phyloP scores from a whole-genome alignment of 2,797 vertebrate species.

The Rallus crepitans region DNA sequence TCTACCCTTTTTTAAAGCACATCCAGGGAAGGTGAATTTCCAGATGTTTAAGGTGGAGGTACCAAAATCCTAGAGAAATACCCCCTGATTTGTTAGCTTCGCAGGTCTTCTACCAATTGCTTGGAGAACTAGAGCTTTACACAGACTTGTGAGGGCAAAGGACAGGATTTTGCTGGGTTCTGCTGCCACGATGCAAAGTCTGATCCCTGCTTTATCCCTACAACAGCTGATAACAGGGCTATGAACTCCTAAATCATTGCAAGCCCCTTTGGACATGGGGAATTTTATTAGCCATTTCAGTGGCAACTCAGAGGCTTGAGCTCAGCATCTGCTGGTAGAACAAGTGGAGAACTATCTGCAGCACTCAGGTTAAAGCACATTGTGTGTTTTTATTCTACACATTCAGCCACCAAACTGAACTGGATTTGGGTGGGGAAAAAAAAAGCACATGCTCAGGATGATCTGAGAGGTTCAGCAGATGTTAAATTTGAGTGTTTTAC shows the following conservation, averaged over 20 bases:
- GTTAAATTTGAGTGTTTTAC: rapidly evolving
- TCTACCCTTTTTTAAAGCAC: no score
- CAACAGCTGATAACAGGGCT: not conserved
- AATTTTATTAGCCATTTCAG: not conserved
- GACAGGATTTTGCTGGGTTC: not conserved
- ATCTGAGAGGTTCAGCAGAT: not conserved
- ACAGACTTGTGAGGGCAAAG: rapidly evolving
- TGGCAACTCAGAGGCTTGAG: not conserved
- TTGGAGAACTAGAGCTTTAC: not conserved
- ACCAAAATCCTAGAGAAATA: not conserved
- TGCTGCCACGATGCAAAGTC: not conserved
- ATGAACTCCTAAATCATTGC: not conserved
- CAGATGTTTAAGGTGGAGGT: not conserved
- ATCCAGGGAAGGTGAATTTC: no score
- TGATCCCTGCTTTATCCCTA: not conserved
- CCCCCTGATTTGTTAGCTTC: not conserved
- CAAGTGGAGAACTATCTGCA: not conserved
- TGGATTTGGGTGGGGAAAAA: not conserved
- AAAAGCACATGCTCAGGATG: rapidly evolving
- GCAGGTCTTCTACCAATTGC: not conserved
- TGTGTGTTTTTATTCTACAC: not conserved
- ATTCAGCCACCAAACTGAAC: not conserved
- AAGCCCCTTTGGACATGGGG: not conserved
- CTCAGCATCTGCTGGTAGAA: not conserved
- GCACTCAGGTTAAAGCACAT: not conserved